Percentiles rank a stretch among this genome's conserved stretches.
phyloP scores from a whole-genome alignment of 2,888 invertebrate genomes.

The Caprella mutica region DNA sequence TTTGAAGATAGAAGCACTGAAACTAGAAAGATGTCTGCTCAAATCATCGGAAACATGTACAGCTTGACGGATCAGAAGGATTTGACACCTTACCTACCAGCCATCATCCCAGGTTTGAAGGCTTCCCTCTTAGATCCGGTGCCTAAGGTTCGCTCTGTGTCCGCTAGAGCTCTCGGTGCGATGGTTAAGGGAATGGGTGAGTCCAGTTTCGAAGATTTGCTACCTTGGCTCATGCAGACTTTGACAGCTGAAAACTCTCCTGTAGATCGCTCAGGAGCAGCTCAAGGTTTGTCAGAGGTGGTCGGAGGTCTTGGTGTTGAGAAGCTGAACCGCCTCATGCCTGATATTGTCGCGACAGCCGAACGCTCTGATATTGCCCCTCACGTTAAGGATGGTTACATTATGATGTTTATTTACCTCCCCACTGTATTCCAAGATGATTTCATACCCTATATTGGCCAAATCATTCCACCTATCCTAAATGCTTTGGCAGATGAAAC shows the following conservation, averaged over 20 bases:
- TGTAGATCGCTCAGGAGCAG: slow-evolving; percentile 83
- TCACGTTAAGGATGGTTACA: slow-evolving; percentile 97
- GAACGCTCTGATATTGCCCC: slow-evolving; percentile 86
- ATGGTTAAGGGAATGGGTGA: slow-evolving; percentile 98
- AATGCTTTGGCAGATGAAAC: slow-evolving; percentile 97
- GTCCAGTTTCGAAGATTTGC: slow-evolving; percentile 82
- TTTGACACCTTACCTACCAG: slow-evolving; percentile 85
- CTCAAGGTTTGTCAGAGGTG: slow-evolving; percentile 92
- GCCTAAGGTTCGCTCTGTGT: slow-evolving; percentile 91
- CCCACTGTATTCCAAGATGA: slow-evolving; percentile 91
- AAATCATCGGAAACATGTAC: slow-evolving; percentile 99
- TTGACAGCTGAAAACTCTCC: slow-evolving; percentile 88
- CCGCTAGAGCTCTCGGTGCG: slow-evolving; percentile 88
- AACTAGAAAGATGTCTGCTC: slow-evolving; percentile 97
- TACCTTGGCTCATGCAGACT: slow-evolving; percentile 98
- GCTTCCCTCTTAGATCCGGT: slow-evolving; percentile 92
- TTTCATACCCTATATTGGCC: slow-evolving; percentile 90
- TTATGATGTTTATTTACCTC: slow-evolving; percentile 99
- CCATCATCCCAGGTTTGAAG: slow-evolving; percentile 92
- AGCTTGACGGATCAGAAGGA: slow-evolving; percentile 98
- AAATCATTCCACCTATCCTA: slow-evolving; percentile 91
- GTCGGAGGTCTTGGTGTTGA: slow-evolving; percentile 90
- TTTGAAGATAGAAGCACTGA: slow-evolving; percentile 96
- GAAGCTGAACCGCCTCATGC: slow-evolving; percentile 93
- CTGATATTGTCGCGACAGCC: slow-evolving; percentile 88